Evolutionary conservation across 1,140 invertebrate species (phyloP).

Genomic region (Drosophila mayri): DNA sequence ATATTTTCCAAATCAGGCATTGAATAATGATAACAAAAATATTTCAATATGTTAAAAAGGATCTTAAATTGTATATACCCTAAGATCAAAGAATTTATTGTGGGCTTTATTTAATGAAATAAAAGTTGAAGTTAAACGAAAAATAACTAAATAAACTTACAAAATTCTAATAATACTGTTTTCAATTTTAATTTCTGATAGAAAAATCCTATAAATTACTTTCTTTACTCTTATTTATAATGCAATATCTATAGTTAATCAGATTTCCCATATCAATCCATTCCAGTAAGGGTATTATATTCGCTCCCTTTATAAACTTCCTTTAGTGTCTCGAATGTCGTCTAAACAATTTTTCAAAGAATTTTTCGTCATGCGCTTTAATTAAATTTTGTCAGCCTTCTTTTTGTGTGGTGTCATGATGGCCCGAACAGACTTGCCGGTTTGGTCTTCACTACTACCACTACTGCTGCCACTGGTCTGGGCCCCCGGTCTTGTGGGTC

Average conservation of each 20-base stretch:
- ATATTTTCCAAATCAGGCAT: no score
- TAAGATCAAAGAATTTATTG: no score
- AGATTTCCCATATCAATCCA: slow-evolving; percentile 2
- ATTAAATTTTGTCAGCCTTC: slow-evolving; percentile 76
- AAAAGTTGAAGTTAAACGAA: no score
- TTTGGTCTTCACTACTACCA: slow-evolving; percentile 14
- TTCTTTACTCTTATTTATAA: background rate
- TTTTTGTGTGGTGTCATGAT: slow-evolving; percentile 72
- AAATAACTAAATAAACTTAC: no score
- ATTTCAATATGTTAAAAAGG: no score
- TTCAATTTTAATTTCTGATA: background rate
- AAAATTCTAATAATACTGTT: no score
- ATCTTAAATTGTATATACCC: no score
- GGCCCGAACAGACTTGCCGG: slow-evolving; percentile 34
- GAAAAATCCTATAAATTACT: background rate
- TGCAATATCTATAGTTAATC: background rate
- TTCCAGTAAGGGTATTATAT: slow-evolving; percentile 35
- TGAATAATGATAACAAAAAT: no score
- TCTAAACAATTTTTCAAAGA: slow-evolving; percentile 62
- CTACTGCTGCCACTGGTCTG: background rate
- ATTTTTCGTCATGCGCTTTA: slow-evolving; percentile 78
- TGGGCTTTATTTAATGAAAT: no score
- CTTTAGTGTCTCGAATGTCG: slow-evolving; percentile 11
- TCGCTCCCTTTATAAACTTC: slow-evolving; percentile 16
- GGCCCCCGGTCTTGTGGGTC: slow-evolving; percentile 21